Evolutionary conservation across 2,888 invertebrate species (phyloP).

Genomic region (Chrysolina americana): DNA sequence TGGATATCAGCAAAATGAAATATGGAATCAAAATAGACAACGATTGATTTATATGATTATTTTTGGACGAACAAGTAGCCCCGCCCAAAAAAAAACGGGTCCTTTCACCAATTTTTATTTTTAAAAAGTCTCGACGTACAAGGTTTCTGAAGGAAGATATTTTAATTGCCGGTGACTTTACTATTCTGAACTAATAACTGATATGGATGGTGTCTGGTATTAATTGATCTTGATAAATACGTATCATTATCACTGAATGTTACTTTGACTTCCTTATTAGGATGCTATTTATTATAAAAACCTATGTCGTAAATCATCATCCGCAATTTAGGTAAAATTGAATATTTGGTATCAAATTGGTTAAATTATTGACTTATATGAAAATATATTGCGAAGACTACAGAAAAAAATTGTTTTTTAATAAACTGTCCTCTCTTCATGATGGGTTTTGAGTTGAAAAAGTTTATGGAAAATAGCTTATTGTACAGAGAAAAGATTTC

Average conservation of each 20-base stretch:
- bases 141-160: conserved; percentile 1
- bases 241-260: neutral
- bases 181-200: neutral
- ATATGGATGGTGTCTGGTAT: neutral
- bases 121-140: neutral
- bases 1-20: neutral
- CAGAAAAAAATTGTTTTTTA: neutral
- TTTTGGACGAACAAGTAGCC: neutral
- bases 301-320: neutral
- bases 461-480: too few species aligned
- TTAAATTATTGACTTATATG: too few species aligned
- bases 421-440: too few species aligned
- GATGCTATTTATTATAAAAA: neutral
- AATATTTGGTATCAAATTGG: too few species aligned
- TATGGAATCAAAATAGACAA: neutral
- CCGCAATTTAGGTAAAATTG: too few species aligned
- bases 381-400: too few species aligned
- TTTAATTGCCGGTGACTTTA: neutral
- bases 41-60: neutral
- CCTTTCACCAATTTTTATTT: conserved; percentile 18
- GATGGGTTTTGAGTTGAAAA: neutral
- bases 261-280: neutral
- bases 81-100: neutral
- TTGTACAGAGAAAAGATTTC: too few species aligned
- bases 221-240: conserved; percentile 18